Conservation (phyloP, 1,140 invertebrate species). For the Lepidurus apus region DNA sequence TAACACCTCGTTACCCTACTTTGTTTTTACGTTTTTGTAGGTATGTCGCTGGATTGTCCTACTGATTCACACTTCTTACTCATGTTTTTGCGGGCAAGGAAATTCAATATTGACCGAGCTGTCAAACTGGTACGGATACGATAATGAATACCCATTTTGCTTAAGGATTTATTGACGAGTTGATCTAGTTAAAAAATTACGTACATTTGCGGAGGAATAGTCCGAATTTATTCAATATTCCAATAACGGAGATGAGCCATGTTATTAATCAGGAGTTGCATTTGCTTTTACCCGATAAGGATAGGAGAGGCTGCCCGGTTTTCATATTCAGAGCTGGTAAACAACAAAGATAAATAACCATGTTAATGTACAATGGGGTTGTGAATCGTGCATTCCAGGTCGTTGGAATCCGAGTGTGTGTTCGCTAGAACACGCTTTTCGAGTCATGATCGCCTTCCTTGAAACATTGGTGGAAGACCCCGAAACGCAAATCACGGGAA, state of each 20-base stretch:
- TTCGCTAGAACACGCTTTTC: conserved; percentile 53
- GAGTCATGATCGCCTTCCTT: conserved; percentile 52
- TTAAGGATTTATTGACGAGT: not conserved
- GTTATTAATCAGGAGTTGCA: conserved; percentile 5
- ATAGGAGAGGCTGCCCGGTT: conserved; percentile 15
- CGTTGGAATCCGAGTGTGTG: conserved; percentile 61
- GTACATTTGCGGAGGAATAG: conserved; percentile 15
- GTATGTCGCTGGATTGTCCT: not conserved
- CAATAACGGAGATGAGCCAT: not conserved
- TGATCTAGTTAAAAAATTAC: conserved; percentile 31
- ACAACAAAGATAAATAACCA: not conserved
- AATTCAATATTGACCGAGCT: conserved; percentile 27
- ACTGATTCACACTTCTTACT: conserved; percentile 22
- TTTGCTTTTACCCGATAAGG: not conserved
- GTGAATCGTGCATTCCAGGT: conserved; percentile 41
- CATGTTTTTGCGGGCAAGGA: conserved; percentile 25
- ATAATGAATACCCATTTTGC: not conserved
- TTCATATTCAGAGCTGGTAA: conserved; percentile 29
- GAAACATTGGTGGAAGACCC: conserved; percentile 57
- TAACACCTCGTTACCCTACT: not conserved
- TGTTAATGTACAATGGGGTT: not conserved
- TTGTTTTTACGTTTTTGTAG: not conserved
- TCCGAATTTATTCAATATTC: conserved; percentile 12
- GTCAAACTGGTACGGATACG: conserved; percentile 5
- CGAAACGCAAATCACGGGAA: conserved; percentile 54